Base-by-base conservation (phyloP, 2,113 vertebrate genomes). In the Acanthochromis polyacanthus region DNA sequence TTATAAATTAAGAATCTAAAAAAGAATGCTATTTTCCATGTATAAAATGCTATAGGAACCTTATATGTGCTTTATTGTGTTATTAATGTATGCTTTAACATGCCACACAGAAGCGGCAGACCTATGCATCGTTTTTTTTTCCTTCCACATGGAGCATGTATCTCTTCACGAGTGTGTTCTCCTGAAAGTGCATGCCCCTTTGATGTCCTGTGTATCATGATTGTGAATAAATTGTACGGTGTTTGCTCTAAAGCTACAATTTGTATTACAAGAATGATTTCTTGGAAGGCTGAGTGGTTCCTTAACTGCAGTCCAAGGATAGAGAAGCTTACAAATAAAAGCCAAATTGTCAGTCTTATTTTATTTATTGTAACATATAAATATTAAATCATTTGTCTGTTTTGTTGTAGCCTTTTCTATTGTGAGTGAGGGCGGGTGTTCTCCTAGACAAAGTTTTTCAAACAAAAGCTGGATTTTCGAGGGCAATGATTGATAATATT, bases 291-390 rank as follows among this genome's bases (percentile, higher is more conserved):
- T 51, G 43, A 82, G 62, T 50, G 48, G 20, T 15, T 71, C 5
- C 36, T 32, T 43, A n/a, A 36, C 71, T 53, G 20, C 11, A 0
- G 16, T 17, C 16, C 16, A 65, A 74, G 38, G 55, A 64, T 56
- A 73, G 15, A 19, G 23, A 53, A n/a, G 28, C 51, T 53, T 10
- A 25, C 17, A 51, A 73, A 58, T 65, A 51, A 51, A 71, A 72
- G 59, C 7, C 17, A 30, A 28, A 36, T 73, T 61, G 48, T 23
- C 62, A 40, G 28, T 51, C 60, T 17, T 61, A 28, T 48, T 73
- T 53, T 16, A 71, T 62, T 57, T 12, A 23, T 17, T 9, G 6
- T 36, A 52, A 36, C 1, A 22, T 11, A 22, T 52, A 20, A 50
- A 25, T 23, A 15, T 23, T 14, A 23, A 16, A 19, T n/a, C 17